These are phyloP conservation scores for Ceratina japonica DNA, from an alignment of 1,140 invertebrate genomes.

Conservation along the genomic window DNA sequence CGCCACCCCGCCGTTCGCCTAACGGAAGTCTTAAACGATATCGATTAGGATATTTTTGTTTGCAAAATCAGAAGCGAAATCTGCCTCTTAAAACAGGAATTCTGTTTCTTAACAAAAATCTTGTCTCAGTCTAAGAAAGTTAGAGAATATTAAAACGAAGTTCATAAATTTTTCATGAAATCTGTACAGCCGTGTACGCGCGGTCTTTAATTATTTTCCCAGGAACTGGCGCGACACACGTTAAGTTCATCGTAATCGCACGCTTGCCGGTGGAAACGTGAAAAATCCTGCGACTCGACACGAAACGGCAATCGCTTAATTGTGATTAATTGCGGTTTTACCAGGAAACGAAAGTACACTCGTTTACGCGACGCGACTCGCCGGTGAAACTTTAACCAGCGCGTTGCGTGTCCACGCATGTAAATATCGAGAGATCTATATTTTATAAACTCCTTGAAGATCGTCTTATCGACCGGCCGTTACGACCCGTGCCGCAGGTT, in stretches of 20 bases:
- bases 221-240: not conserved
- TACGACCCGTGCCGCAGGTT: no score
- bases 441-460: no score
- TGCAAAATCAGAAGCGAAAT: no score
- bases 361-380: conserved; percentile 26
- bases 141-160: not conserved
- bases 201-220: conserved; percentile 21
- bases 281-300: conserved; percentile 4
- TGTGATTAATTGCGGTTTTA: conserved; percentile 35
- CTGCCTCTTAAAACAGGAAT: no score
- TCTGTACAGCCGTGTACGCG: not conserved
- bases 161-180: not conserved
- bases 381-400: conserved; percentile 18
- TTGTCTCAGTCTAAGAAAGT: not conserved
- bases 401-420: conserved; percentile 33
- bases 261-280: not conserved
- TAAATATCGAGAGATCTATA: no score
- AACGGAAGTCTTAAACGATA: no score
- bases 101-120: no score
- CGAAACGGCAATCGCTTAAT: conserved; percentile 31
- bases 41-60: no score
- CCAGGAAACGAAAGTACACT: conserved; percentile 16
- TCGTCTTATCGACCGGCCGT: no score
- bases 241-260: not conserved
- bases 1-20: no score